Conservation (phyloP, 2,797 vertebrate genomes). For the Propithecus perrieri region DNA sequence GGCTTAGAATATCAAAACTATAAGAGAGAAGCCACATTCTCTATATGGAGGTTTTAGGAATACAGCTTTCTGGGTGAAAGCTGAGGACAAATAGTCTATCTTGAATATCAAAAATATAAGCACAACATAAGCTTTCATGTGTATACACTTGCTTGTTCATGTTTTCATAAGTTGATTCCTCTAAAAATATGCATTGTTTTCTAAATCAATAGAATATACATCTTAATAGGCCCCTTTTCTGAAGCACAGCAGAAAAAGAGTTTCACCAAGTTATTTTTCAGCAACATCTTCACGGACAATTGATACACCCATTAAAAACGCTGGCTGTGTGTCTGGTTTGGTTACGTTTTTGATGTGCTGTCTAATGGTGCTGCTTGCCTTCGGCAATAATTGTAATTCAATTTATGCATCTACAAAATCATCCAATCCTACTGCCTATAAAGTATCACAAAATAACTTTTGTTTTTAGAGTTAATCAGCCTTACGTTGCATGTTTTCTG, state of each 20-base stretch:
- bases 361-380: constrained; percentile 52
- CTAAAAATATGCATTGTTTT: not conserved
- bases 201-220: not conserved
- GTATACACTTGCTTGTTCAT: not conserved
- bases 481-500: constrained; percentile 44
- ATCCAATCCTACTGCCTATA: constrained; percentile 36
- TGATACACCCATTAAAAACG: constrained; percentile 80
- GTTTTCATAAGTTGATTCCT: not conserved
- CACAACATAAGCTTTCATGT: rapidly evolving
- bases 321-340: constrained; percentile 70
- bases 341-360: constrained; percentile 54
- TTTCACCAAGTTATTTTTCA: constrained; percentile 50
- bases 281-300: constrained; percentile 78
- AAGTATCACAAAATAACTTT: constrained; percentile 59
- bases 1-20: constrained; percentile 72
- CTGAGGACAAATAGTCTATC: constrained; percentile 60
- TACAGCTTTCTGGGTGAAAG: constrained; percentile 63
- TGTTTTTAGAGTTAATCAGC: constrained; percentile 54
- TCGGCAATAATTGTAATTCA: constrained; percentile 63
- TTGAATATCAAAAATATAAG: constrained; percentile 57
- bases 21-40: constrained; percentile 49
- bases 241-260: constrained; percentile 49
- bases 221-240: constrained; percentile 5
- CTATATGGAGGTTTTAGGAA: constrained; percentile 53
- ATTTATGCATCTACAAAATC: constrained; percentile 49